Conservation (phyloP, 1,140 invertebrate species). For the Mizuhopecten yessoensis region DNA sequence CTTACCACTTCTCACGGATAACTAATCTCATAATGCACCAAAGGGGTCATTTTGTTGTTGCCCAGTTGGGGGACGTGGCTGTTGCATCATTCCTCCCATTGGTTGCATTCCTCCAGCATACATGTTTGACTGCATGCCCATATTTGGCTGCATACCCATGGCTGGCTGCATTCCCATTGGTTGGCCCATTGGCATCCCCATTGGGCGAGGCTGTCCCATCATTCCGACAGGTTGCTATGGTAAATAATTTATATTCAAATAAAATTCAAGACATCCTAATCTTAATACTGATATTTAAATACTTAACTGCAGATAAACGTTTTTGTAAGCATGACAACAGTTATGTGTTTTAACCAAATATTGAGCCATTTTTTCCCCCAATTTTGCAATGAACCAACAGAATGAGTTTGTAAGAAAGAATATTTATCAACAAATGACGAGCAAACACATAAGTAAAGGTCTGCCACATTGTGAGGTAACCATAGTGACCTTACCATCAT, state of each 20-base stretch:
- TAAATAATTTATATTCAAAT: constrained; percentile 24
- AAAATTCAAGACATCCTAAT: neutral
- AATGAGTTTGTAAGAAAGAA: too few relatives aligned
- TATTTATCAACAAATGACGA: too few relatives aligned
- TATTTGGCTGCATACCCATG: constrained; percentile 62
- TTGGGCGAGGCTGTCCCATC: constrained; percentile 49
- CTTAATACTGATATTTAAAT: too few relatives aligned
- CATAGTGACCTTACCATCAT: neutral
- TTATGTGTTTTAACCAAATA: too few relatives aligned
- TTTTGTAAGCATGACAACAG: too few relatives aligned
- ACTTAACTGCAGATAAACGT: too few relatives aligned
- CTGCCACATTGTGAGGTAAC: too few relatives aligned
- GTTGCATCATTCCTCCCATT: constrained; percentile 59
- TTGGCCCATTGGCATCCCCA: constrained; percentile 64
- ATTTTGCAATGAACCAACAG: too few relatives aligned
- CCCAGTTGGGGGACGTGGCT: constrained; percentile 63
- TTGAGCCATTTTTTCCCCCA: too few relatives aligned
- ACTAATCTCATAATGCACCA: constrained; percentile 74
- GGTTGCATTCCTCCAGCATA: constrained; percentile 57
- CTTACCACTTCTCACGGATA: constrained; percentile 52
- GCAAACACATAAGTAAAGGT: too few relatives aligned
- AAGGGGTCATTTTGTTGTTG: constrained; percentile 74
- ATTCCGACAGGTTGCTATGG: constrained; percentile 58
- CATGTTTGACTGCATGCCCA: constrained; percentile 62
- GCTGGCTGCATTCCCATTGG: constrained; percentile 68